phyloP scores from a whole-genome alignment of 2,888 invertebrate species.

The Melolontha melolontha region DNA sequence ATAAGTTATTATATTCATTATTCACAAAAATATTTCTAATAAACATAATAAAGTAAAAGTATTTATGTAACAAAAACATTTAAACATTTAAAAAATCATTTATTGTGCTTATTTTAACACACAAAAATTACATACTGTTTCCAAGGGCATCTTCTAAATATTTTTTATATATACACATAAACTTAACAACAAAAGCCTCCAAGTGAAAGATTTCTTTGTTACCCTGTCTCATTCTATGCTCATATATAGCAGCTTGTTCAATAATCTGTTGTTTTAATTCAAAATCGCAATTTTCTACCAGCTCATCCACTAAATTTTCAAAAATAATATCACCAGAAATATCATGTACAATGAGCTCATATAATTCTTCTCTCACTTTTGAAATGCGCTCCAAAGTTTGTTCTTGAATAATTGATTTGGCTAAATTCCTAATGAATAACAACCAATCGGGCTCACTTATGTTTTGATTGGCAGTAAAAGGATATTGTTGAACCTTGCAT shows the following conservation, averaged over 20 bases:
- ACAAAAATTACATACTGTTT: conserved; percentile 66
- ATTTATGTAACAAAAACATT: too few relatives aligned
- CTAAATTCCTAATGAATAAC: conserved; percentile 86
- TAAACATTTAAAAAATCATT: background rate
- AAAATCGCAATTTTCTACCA: conserved; percentile 91
- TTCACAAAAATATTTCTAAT: too few relatives aligned
- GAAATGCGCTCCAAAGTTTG: conserved; percentile 88
- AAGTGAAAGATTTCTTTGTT: conserved; percentile 96
- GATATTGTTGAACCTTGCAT: conserved; percentile 92
- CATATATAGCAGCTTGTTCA: conserved; percentile 88
- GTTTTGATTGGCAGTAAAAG: conserved; percentile 81
- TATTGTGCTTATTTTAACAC: background rate
- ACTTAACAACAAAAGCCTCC: conserved; percentile 96
- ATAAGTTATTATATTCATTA: too few relatives aligned
- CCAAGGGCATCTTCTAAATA: conserved; percentile 82
- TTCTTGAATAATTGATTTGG: conserved; percentile 85
- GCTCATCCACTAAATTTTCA: conserved; percentile 83
- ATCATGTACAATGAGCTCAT: conserved; percentile 93
- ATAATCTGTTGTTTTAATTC: conserved; percentile 88
- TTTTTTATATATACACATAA: conserved; percentile 94
- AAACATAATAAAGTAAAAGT: too few relatives aligned
- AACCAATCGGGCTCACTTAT: conserved; percentile 95
- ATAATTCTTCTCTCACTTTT: conserved; percentile 88
- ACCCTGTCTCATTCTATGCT: conserved; percentile 92
- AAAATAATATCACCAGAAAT: conserved; percentile 95